Base-by-base conservation (phyloP, 2,888 invertebrate species). In the Dynastes maya region DNA sequence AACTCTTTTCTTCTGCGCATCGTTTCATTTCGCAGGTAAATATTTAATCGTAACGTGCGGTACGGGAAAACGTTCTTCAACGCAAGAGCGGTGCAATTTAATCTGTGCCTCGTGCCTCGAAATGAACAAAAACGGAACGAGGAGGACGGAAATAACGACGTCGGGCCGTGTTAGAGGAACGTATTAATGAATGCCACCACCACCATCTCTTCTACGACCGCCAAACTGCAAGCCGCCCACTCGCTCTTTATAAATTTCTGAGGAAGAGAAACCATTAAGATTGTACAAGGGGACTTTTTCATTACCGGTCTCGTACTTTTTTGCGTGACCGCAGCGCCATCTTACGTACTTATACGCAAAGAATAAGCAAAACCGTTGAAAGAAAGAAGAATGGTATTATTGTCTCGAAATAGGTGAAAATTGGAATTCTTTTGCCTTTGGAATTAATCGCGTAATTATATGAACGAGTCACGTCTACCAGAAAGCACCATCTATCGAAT, bases 201-300 rank as follows among this genome's bases (percentile, higher is more conserved):
- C 68, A 2, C 55, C 45, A 49, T 2, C 1, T 64, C 64, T 29
- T 32, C 32, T 5, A 32, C 32, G 32, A n/a, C 64, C 32, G n/a
- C 13, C 32, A 22, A 49, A 63, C n/a, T 55, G 22, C 16, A 55
- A 55, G 22, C 64, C 37, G 32, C 40, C 64, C 13, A n/a, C 64
- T n/a, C 37, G 64, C 67, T 61, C 70, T 77, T 77, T 77, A 77
- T 68, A 77, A 77, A 77, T 77, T 77, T 70, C 61, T 71, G 55
- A 55, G 71, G 71, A 40, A 77, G 37, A 32, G 77, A 51, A 70
- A 45, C 77, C 64, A 77, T 77, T 77, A 77, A 77, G 77, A 77
- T 77, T 77, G 70, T 70, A 61, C 63, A 70, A 37, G 67, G 58
- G 40, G 68, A 45, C 77, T 77, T 77, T 77, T 77, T 77, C 68